Evolutionary conservation across 2,888 invertebrate species (phyloP).

Genomic region (Poecilobothrus nobilitatus): DNA sequence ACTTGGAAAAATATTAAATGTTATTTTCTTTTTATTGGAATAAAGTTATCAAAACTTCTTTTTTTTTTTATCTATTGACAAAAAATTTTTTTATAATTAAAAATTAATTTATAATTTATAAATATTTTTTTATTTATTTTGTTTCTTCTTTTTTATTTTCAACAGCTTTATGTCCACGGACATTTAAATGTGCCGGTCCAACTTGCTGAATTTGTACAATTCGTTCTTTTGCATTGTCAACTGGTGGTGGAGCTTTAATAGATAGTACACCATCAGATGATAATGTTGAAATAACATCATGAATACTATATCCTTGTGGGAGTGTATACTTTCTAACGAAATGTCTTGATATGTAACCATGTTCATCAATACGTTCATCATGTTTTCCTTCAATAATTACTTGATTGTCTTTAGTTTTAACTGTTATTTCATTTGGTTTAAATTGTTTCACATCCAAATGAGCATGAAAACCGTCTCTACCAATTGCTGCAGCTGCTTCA

Average conservation of each 20-base stretch:
- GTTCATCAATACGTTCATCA: constrained; percentile 63
- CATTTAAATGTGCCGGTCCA: constrained; percentile 46
- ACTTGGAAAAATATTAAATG: too few relatives aligned
- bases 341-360: constrained; percentile 66
- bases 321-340: constrained; percentile 51
- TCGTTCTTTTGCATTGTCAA: constrained; percentile 44
- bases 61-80: too few relatives aligned
- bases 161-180: neutral
- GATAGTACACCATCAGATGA: constrained; percentile 65
- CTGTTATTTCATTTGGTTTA: constrained; percentile 66
- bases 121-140: neutral
- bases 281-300: constrained; percentile 61
- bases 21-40: too few relatives aligned
- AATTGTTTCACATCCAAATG: constrained; percentile 71
- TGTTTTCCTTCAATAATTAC: constrained; percentile 72
- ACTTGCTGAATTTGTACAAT: constrained; percentile 59
- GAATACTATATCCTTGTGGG: constrained; percentile 64
- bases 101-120: too few relatives aligned
- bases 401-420: constrained; percentile 64
- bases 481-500: constrained; percentile 45
- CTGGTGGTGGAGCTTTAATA: constrained; percentile 55
- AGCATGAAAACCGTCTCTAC: constrained; percentile 62
- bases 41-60: too few relatives aligned
- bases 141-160: too few relatives aligned
- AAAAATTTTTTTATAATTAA: too few relatives aligned